Base-by-base conservation (phyloP, 2,888 invertebrate species). In the Meganola albula region DNA sequence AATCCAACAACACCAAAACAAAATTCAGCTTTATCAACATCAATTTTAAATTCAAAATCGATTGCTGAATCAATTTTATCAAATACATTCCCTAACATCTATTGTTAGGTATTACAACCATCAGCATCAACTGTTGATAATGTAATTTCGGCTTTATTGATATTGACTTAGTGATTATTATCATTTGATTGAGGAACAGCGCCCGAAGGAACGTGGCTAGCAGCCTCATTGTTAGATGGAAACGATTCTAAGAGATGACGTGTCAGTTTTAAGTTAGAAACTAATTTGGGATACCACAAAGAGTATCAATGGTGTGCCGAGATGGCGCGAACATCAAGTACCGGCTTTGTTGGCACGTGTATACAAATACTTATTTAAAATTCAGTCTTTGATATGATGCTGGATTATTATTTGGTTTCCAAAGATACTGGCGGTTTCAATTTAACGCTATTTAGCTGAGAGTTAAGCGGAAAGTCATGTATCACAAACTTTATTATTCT, bases 201-300 rank as follows among this genome's bases (percentile, higher is more conserved):
- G 74, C 73, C 74, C 64, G 71, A 63, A 77, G 80, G 77, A 80
- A 75, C 82, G 80, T 74, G 75, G 78, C 61, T 66, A 66, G 64
- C 61, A 63, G 66, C 62, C 71, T 68, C 72, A 83, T 83, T 83
- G 84, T 83, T 77, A 74, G 69, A 61, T 67, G 78, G 77, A 77
- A 80, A 75, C 73, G 76, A 76, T 75, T 80, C 79, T 73, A 69
- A 66, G 65, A 68, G 75, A 85, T 85, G 85, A 84, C 85, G 65
- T 55, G 77, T 67, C 73, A 64, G 63, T 82, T 83, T 82, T 63
- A 60, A 59, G 64, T 76, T 65, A 58, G 80, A 85, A 85, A 85
- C 85, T 85, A 85, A 85, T 85, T 85, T 85, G 75, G 69, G 72
- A 74, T 77, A 80, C 76, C 74, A 84, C 85, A 82, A 80, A 79